Conservation (phyloP, 2,888 invertebrate species). For the Plagodis dolabraria region DNA sequence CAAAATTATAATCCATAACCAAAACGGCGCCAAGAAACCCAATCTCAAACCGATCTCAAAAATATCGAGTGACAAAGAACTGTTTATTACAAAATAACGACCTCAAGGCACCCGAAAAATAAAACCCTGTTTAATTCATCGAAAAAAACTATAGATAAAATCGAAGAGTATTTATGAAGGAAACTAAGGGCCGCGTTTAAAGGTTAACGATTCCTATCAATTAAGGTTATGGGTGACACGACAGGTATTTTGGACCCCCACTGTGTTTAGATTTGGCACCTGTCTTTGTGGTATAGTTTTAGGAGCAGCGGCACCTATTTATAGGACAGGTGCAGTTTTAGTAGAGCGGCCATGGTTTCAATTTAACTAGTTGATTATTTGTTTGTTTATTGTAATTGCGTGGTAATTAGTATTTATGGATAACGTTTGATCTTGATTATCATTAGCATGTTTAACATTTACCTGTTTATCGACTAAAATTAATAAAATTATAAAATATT, state of each 20-base stretch:
- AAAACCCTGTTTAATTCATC: conserved; percentile 75
- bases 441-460: background rate
- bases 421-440: conserved; percentile 11
- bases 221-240: conserved; percentile 82
- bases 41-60: conserved; percentile 70
- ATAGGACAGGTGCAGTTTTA: conserved; percentile 68
- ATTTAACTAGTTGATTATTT: conserved; percentile 8
- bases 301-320: conserved; percentile 66
- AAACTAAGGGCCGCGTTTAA: conserved; percentile 77
- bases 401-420: conserved; percentile 19
- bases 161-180: conserved; percentile 80
- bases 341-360: conserved; percentile 49
- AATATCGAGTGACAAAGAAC: conserved; percentile 82
- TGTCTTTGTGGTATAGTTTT: conserved; percentile 74
- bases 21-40: conserved; percentile 64
- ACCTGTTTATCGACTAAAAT: background rate
- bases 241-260: conserved; percentile 71
- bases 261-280: conserved; percentile 78
- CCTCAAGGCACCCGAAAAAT: conserved; percentile 81
- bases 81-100: conserved; percentile 83
- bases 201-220: conserved; percentile 85
- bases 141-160: conserved; percentile 74
- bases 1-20: conserved; percentile 62
- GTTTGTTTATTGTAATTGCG: conserved; percentile 20
- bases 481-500: no score